Percentiles rank a stretch among this genome's conserved stretches.
phyloP scores from a whole-genome alignment of 2,797 vertebrate species.

The Chlorospingus flavigularis region DNA sequence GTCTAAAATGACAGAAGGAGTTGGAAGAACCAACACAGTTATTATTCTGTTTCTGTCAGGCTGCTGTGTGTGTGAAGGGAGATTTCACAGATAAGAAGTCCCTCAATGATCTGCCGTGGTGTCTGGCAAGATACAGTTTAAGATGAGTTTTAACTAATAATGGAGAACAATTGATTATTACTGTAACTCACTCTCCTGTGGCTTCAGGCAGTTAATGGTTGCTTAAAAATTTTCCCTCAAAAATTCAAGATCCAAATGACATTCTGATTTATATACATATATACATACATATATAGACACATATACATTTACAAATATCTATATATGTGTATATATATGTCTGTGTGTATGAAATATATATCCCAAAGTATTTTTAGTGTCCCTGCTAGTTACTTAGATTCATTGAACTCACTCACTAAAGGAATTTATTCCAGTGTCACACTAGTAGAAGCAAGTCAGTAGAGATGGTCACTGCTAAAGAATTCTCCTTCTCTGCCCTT shows the following conservation, averaged over 20 bases:
- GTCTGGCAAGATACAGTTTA: not conserved
- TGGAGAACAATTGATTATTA: not conserved
- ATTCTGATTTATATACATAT: not conserved
- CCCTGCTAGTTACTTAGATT: not conserved
- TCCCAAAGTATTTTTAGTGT: not conserved
- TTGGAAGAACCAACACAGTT: not conserved
- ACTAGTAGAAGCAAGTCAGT: not conserved
- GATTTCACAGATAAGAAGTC: not conserved
- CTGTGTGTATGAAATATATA: not conserved
- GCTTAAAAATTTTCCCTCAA: not conserved
- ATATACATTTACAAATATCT: not conserved
- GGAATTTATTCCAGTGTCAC: not conserved
- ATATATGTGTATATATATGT: accelerated
- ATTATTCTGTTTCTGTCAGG: not conserved
- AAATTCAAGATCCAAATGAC: not conserved
- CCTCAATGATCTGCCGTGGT: not conserved
- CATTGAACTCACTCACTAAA: not conserved
- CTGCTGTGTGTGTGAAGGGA: not conserved
- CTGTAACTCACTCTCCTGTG: not conserved
- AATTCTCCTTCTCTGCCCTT: not conserved
- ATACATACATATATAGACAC: accelerated
- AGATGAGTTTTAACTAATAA: not conserved
- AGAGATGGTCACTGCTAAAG: not conserved
- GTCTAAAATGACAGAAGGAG: conserved; percentile 9
- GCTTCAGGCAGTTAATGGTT: not conserved